Conservation (phyloP, 1,140 invertebrate species). For the Aphelinus certus region DNA sequence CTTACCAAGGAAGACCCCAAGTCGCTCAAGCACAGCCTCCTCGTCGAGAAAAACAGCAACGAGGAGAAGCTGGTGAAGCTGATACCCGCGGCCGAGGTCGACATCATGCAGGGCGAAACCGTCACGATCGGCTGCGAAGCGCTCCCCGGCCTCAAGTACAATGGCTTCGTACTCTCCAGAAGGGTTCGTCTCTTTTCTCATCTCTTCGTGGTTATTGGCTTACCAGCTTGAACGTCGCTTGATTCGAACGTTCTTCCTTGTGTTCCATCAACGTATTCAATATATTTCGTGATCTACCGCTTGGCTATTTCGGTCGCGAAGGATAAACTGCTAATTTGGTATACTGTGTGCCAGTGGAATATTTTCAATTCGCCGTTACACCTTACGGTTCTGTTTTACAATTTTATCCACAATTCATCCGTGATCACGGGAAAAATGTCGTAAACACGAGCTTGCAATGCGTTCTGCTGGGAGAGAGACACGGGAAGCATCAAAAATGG, state of each 20-base stretch:
- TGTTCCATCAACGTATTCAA: too few relatives aligned
- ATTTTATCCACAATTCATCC: too few relatives aligned
- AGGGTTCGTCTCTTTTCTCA: slow-evolving; percentile 6
- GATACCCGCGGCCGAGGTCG: not conserved
- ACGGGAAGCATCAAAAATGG: too few relatives aligned
- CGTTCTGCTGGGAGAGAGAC: too few relatives aligned
- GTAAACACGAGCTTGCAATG: too few relatives aligned
- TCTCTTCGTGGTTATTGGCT: too few relatives aligned
- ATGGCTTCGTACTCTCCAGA: not conserved
- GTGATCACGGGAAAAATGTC: too few relatives aligned
- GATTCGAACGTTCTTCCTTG: not conserved
- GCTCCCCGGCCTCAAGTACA: not conserved
- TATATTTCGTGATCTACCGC: not conserved
- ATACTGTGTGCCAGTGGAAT: too few relatives aligned
- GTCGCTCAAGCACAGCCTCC: slow-evolving; percentile 6
- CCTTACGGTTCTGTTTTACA: too few relatives aligned
- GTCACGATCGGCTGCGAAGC: slow-evolving; percentile 20
- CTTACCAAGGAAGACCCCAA: not conserved
- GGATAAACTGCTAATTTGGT: too few relatives aligned
- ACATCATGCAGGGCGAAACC: slow-evolving; percentile 2
- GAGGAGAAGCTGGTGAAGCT: not conserved
- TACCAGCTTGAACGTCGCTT: not conserved
- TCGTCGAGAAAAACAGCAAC: not conserved
- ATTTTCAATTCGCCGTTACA: too few relatives aligned
- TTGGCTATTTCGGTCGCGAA: too few relatives aligned